phyloP scores from a whole-genome alignment of 1,140 invertebrate species.

The Drosophila bipectinata region DNA sequence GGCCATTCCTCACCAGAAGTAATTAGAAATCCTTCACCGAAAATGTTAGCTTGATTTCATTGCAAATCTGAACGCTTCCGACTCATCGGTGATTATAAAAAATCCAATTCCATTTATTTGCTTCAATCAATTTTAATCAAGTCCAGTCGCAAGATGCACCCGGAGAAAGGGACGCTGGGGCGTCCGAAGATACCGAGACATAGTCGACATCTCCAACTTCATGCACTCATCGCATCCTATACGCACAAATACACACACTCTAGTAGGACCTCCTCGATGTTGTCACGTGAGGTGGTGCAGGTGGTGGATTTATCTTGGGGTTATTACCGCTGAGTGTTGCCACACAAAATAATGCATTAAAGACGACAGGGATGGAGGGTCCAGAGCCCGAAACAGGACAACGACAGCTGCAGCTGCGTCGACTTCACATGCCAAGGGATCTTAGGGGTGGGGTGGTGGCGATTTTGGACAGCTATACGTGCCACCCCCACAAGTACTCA shows the following conservation, averaged over 20 bases:
- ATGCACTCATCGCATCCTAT: slow-evolving; percentile 33
- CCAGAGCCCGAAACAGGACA: slow-evolving; percentile 39
- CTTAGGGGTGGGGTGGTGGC: background rate
- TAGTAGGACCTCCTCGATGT: slow-evolving; percentile 11
- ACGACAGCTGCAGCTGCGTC: slow-evolving; percentile 54
- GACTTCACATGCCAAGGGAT: slow-evolving; percentile 13
- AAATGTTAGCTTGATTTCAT: slow-evolving; percentile 39
- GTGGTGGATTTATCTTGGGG: slow-evolving; percentile 69
- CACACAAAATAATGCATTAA: slow-evolving; percentile 82
- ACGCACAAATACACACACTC: slow-evolving; percentile 16
- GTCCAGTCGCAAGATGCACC: slow-evolving; percentile 34
- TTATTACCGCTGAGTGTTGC: slow-evolving; percentile 82
- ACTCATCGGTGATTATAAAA: slow-evolving; percentile 56
- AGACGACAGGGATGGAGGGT: slow-evolving; percentile 54
- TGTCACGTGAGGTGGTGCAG: slow-evolving; percentile 3
- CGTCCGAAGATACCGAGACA: slow-evolving; percentile 34
- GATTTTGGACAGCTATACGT: slow-evolving; percentile 19
- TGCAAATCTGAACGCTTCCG: slow-evolving; percentile 17
- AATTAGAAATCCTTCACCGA: slow-evolving; percentile 53
- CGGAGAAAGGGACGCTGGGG: slow-evolving; percentile 15
- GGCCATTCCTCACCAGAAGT: background rate
- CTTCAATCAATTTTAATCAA: slow-evolving; percentile 81
- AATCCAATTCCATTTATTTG: slow-evolving; percentile 77
- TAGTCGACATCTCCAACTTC: slow-evolving; percentile 32
- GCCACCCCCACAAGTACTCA: slow-evolving; percentile 43